Percentiles rank a stretch among this genome's conserved stretches.
phyloP scores from a whole-genome alignment of 2,888 invertebrate genomes.

The Bruchidius siliquastri region DNA sequence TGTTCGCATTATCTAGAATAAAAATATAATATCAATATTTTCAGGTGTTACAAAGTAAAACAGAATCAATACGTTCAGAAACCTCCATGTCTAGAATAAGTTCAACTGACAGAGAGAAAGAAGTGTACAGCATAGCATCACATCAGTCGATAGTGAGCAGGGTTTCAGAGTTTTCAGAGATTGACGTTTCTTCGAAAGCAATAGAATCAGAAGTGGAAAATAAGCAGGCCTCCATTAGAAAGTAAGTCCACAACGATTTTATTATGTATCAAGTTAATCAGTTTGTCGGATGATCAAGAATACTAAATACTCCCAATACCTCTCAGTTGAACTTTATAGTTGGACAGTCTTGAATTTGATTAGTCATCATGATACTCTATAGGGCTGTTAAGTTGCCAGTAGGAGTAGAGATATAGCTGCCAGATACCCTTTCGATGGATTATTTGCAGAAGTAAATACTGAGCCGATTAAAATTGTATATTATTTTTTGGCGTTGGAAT shows the following conservation, averaged over 20 bases:
- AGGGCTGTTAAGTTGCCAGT: too few species aligned
- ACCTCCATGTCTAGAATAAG: conserved; percentile 38
- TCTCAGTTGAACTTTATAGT: too few species aligned
- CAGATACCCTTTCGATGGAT: too few species aligned
- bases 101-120: conserved; percentile 31
- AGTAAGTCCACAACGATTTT: conserved; percentile 10
- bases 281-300: not conserved
- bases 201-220: conserved; percentile 7
- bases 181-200: conserved; percentile 12
- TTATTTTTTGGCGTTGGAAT: too few species aligned
- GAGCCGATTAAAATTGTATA: too few species aligned
- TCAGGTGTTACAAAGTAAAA: conserved; percentile 47
- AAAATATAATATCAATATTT: too few species aligned
- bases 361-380: too few species aligned
- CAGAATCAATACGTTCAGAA: conserved; percentile 38
- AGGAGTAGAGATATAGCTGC: too few species aligned
- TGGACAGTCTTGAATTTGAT: too few species aligned
- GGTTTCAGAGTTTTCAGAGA: conserved; percentile 21
- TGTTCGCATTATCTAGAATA: too few species aligned
- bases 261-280: not conserved
- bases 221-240: conserved; percentile 14
- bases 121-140: conserved; percentile 37
- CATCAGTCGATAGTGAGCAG: conserved; percentile 26
- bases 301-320: too few species aligned
- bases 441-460: too few species aligned